Conservation (phyloP, 2,113 vertebrate species). For the Vulpes ferrilata region DNA sequence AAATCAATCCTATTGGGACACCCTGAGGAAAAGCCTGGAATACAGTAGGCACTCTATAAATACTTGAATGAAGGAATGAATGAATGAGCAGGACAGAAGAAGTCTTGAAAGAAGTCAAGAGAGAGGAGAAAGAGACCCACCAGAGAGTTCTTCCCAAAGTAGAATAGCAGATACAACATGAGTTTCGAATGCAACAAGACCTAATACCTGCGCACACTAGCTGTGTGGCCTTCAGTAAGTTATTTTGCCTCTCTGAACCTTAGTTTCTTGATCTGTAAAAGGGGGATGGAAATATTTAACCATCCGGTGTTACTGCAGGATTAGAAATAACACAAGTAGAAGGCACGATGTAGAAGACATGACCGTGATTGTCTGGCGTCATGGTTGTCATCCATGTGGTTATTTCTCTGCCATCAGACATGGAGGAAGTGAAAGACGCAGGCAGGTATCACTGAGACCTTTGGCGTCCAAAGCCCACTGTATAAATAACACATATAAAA, state of each 20-base stretch:
- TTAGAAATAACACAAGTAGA: background rate
- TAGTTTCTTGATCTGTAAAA: background rate
- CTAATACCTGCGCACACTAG: background rate
- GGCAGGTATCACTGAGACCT: background rate
- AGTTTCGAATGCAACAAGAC: too few species aligned
- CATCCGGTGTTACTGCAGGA: background rate
- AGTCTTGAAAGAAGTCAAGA: background rate
- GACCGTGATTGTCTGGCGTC: background rate
- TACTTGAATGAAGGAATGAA: background rate
- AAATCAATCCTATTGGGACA: background rate
- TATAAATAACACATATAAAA: background rate
- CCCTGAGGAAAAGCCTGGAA: background rate
- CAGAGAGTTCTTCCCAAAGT: background rate
- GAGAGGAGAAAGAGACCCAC: background rate
- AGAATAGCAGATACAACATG: too few species aligned
- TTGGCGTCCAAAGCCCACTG: background rate
- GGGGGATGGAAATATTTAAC: background rate
- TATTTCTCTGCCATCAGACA: background rate
- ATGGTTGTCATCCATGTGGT: background rate
- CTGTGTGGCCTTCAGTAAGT: too few species aligned
- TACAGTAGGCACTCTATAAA: background rate
- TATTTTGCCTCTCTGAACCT: background rate
- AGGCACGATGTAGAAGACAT: accelerated
- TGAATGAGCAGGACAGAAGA: background rate
- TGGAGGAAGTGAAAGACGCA: background rate